Conservation (phyloP, 1,140 invertebrate genomes). For the Solenopsis invicta region DNA sequence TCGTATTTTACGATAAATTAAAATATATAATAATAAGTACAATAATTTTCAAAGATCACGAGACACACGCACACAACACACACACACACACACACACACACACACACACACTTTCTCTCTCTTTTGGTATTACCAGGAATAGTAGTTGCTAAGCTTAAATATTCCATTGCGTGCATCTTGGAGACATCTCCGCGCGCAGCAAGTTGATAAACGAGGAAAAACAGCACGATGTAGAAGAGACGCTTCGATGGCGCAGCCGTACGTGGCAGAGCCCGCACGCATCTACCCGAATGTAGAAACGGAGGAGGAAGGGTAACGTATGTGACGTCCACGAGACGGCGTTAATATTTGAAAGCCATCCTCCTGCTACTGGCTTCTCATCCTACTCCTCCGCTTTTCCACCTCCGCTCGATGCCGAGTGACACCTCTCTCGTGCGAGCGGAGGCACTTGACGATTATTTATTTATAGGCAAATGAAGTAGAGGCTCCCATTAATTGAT, state of each 20-base stretch:
- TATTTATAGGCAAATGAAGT: slow-evolving; percentile 85
- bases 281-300: slow-evolving; percentile 67
- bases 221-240: slow-evolving; percentile 33
- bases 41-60: not conserved
- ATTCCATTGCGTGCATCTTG: slow-evolving; percentile 7
- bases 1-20: not conserved
- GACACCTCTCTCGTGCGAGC: slow-evolving; percentile 73
- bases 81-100: no score
- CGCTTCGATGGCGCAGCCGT: slow-evolving; percentile 43
- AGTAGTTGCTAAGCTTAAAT: not conserved
- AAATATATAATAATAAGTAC: not conserved
- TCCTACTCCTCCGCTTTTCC: slow-evolving; percentile 65
- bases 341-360: slow-evolving; percentile 79
- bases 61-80: no score
- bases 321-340: slow-evolving; percentile 79
- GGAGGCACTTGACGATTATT: slow-evolving; percentile 82
- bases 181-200: not conserved
- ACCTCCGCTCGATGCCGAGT: slow-evolving; percentile 69
- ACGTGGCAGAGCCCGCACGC: slow-evolving; percentile 62
- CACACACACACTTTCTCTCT: not conserved
- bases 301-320: slow-evolving; percentile 75
- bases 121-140: not conserved
- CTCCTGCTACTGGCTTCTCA: slow-evolving; percentile 68
- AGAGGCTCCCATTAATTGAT: slow-evolving; percentile 85
- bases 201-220: slow-evolving; percentile 49